A percentile compares a stretch with the other conserved stretches of the same genome.
Evolutionary conservation across 1,140 invertebrate genomes (phyloP).

Genomic region (Thaumatotibia leucotreta): DNA sequence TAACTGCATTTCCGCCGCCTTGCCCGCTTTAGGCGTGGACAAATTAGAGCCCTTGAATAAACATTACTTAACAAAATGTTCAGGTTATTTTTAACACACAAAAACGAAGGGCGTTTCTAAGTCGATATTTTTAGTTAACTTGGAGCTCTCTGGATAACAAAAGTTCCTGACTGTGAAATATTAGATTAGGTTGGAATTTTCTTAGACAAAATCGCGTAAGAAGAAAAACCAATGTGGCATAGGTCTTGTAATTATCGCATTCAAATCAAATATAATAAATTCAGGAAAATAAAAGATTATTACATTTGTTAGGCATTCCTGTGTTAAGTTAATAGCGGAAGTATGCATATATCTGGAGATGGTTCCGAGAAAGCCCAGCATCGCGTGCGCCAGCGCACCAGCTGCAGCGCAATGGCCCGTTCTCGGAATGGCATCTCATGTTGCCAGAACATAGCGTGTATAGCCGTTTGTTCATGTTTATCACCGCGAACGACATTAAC

Average conservation of each 20-base stretch:
- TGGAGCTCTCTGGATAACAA: too few species aligned
- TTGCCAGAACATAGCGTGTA: background rate
- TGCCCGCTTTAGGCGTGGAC: slow-evolving; percentile 42
- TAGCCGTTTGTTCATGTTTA: background rate
- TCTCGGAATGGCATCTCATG: slow-evolving; percentile 28
- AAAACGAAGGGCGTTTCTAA: background rate
- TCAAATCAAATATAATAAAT: too few species aligned
- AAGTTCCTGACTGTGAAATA: too few species aligned
- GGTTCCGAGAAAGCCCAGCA: slow-evolving; percentile 33
- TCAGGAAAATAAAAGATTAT: too few species aligned
- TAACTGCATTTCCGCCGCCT: slow-evolving; percentile 59
- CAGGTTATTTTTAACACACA: background rate
- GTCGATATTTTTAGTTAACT: background rate
- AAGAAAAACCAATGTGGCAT: too few species aligned
- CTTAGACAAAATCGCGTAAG: too few species aligned
- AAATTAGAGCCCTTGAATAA: slow-evolving; percentile 52
- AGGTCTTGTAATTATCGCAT: too few species aligned
- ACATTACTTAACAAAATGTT: background rate
- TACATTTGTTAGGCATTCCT: too few species aligned
- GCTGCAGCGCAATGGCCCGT: slow-evolving; percentile 24
- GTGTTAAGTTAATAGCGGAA: background rate
- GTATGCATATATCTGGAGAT: background rate
- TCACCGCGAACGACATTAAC: background rate
- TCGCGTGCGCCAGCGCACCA: slow-evolving; percentile 34
- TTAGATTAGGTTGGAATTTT: too few species aligned